These are phyloP conservation scores for Platichthys flesus DNA, from an alignment of 2,113 vertebrate genomes.

Conservation along the genomic window DNA sequence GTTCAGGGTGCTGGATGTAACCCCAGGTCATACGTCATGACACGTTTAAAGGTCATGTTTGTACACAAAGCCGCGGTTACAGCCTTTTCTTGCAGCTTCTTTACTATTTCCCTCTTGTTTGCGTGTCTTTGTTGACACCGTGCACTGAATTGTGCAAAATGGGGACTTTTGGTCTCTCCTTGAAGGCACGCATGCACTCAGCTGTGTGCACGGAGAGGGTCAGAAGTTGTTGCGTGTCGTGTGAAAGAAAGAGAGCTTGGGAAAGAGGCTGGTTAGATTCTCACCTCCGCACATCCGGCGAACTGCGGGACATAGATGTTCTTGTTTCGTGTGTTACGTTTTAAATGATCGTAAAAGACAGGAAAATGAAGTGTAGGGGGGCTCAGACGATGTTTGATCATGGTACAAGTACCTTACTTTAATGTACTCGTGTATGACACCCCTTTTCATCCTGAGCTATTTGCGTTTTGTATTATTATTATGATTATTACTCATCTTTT, in stretches of 20 bases:
- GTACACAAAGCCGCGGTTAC: not conserved
- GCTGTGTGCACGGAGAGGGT: not conserved
- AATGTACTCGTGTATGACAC: too few relatives aligned
- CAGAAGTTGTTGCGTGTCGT: not conserved
- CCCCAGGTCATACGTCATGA: not conserved
- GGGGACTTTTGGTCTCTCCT: not conserved
- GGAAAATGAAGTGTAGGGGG: too few relatives aligned
- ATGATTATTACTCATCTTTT: too few relatives aligned
- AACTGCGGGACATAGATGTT: too few relatives aligned
- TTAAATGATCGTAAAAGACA: too few relatives aligned
- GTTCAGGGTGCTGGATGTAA: not conserved
- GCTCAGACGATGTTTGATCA: too few relatives aligned
- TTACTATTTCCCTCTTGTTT: too few relatives aligned
- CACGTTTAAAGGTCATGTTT: not conserved
- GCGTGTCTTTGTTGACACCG: not conserved
- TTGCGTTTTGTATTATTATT: too few relatives aligned
- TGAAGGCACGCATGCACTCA: not conserved
- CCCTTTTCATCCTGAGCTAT: too few relatives aligned
- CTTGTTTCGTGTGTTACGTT: too few relatives aligned
- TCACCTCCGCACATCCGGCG: not conserved
- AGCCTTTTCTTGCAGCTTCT: too few relatives aligned
- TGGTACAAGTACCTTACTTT: not conserved
- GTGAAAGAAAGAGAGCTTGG: not conserved
- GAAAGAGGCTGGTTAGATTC: not conserved
- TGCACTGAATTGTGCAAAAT: not conserved